Percentiles rank a stretch among this genome's conserved stretches.
phyloP scores from a whole-genome alignment of 1,140 invertebrate genomes.

The Drosophila mayri region DNA sequence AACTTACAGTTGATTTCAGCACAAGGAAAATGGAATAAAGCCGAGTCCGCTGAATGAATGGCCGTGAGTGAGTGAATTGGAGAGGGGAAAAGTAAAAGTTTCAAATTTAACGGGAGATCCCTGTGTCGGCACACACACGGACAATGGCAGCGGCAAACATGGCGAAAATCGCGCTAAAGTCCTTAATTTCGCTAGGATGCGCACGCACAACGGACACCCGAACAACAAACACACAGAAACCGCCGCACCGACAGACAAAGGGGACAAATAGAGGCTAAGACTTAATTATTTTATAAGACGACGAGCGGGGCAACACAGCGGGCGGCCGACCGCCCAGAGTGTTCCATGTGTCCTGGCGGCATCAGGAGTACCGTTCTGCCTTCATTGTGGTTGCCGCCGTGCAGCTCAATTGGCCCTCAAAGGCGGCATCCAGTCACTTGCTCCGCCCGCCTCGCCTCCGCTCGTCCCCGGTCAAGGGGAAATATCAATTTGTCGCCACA shows the following conservation, averaged over 20 bases:
- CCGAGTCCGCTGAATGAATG: constrained; percentile 7
- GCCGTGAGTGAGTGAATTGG: not conserved
- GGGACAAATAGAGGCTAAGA: constrained; percentile 63
- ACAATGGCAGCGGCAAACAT: constrained; percentile 56
- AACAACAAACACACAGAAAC: constrained; percentile 66
- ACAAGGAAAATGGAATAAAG: constrained; percentile 32
- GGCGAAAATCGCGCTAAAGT: constrained; percentile 78
- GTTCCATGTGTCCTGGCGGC: constrained; percentile 47
- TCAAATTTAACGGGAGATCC: constrained; percentile 57
- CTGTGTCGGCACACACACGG: constrained; percentile 28
- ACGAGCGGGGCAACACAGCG: constrained; percentile 40
- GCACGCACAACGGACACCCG: constrained; percentile 58
- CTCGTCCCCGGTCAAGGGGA: constrained; percentile 44
- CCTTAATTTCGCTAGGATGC: constrained; percentile 76
- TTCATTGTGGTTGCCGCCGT: constrained; percentile 32
- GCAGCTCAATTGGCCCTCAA: constrained; percentile 73
- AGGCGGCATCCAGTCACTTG: constrained; percentile 29
- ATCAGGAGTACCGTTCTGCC: constrained; percentile 47
- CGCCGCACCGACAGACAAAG: constrained; percentile 65
- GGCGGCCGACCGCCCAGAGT: constrained; percentile 72
- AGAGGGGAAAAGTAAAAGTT: constrained; percentile 64
- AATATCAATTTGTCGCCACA: constrained; percentile 84
- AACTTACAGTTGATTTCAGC: constrained; percentile 80
- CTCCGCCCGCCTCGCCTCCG: not conserved
- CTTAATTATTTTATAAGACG: constrained; percentile 83